Evolutionary conservation across 1,140 invertebrate genomes (phyloP), one percentile per base, ranked within the genome.

Genomic region (Cydia splendana): DNA sequence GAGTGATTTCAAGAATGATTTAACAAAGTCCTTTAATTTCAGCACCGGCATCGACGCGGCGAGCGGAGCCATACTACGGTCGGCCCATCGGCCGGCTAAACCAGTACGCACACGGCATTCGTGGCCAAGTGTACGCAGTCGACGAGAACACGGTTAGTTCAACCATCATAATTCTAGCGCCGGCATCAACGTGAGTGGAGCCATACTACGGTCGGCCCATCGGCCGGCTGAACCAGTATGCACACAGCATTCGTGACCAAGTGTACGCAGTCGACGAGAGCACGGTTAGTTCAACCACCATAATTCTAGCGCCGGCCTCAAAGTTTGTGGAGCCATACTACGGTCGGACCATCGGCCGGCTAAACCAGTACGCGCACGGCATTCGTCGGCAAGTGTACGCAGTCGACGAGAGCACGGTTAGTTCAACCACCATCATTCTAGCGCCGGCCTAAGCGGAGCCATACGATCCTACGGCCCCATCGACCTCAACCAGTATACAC

Each of bases 251-350:
- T 62, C 92, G 93, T 53, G 97, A 97, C 2, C 95, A 94, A 1
- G 96, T 96, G 7, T 98, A 97, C 90, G 97, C 97, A 0, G 96
- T 98, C 2, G 97, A 98, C 85, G 97, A 98, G 84, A 96, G 95
- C 80, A 98, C 97, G 20, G 94, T 48, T 48, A 48, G 45, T 48
- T 24, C 24, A 24, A 24, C 24, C 0, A 24, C 24, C 24, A 24
- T 78, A 28, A 71, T 73, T 77, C 2, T 84, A 90, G 88, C 76
- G 9, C 7, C 67, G 28, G 78, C 79, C 6, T 74, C 78, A 12
- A 81, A 81, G 9, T 88, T 93, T 75, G 93, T 93, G 5, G 95
- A 96, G 84, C 95, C 95, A 10, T 96, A 98, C 87, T 98, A 96
- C 84, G 97, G 97, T 10, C 95, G 95, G 53, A 89, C 94, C 15